Percentiles rank a stretch among this genome's conserved stretches.
phyloP scores from a whole-genome alignment of 2,888 invertebrate genomes.

The Xestia rhomboidea region DNA sequence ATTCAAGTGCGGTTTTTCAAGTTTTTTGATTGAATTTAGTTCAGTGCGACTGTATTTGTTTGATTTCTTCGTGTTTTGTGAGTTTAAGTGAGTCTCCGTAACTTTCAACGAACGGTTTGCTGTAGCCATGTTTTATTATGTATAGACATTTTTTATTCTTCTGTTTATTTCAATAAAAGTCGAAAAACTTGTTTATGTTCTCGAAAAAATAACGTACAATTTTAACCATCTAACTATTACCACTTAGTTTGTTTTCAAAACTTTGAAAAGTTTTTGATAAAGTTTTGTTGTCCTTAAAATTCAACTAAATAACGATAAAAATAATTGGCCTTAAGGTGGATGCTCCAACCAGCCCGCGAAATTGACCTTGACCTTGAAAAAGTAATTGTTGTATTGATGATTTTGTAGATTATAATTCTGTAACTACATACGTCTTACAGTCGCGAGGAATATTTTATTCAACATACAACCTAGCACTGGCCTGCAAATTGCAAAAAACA shows the following conservation, averaged over 20 bases:
- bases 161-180: background rate
- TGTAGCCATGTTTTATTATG: constrained; percentile 3
- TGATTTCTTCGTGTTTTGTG: background rate
- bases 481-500: too few species aligned
- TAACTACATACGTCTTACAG: too few species aligned
- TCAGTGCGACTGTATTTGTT: constrained; percentile 5
- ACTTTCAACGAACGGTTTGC: background rate
- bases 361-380: too few species aligned
- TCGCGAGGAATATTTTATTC: too few species aligned
- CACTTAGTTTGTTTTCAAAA: background rate
- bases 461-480: too few species aligned
- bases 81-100: background rate
- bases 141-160: background rate
- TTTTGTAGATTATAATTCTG: too few species aligned
- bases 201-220: background rate
- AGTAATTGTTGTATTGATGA: too few species aligned
- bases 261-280: background rate
- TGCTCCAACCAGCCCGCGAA: too few species aligned
- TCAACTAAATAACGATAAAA: background rate
- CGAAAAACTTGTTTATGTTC: background rate
- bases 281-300: background rate
- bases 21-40: background rate
- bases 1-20: constrained; percentile 5
- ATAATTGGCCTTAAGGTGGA: background rate
- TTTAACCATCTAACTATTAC: background rate